These are phyloP conservation scores for Brachionus calyciflorus DNA, from an alignment of 1,140 invertebrate genomes.

Conservation along the genomic window DNA sequence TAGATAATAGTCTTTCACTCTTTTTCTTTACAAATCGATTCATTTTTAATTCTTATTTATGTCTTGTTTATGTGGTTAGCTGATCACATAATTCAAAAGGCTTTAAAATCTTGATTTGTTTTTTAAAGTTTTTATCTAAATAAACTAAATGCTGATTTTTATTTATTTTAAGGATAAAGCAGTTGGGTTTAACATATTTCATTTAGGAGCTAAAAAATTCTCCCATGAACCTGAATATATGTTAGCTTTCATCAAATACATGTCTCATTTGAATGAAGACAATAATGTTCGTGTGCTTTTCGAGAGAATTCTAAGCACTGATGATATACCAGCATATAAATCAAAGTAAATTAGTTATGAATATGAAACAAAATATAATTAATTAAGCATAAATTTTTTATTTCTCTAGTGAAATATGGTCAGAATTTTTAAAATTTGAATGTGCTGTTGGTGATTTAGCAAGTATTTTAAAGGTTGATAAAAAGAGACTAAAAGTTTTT, in stretches of 20 bases:
- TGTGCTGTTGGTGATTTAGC: conserved; percentile 94
- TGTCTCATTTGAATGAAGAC: conserved; percentile 97
- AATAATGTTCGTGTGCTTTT: conserved; percentile 97
- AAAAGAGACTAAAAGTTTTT: conserved; percentile 68
- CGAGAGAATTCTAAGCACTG: conserved; percentile 75
- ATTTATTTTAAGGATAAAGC: conserved; percentile 74
- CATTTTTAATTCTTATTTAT: too few relatives aligned
- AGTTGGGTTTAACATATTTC: conserved; percentile 95
- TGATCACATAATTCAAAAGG: too few relatives aligned
- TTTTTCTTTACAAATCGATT: too few relatives aligned
- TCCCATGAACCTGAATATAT: conserved; percentile 89
- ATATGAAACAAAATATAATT: not conserved
- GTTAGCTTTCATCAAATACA: conserved; percentile 89
- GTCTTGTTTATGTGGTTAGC: too few relatives aligned
- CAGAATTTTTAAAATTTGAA: conserved; percentile 94
- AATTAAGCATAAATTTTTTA: not conserved
- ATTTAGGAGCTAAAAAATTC: conserved; percentile 94
- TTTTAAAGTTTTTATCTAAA: not conserved
- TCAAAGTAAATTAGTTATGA: conserved; percentile 13
- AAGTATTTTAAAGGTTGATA: conserved; percentile 95
- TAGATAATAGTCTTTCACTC: too few relatives aligned
- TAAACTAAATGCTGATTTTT: not conserved
- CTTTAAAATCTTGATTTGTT: too few relatives aligned
- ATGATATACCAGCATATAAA: conserved; percentile 21
- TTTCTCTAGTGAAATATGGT: conserved; percentile 83